A percentile compares a stretch with the other conserved stretches of the same genome.
phyloP scores from a whole-genome alignment of 2,888 invertebrate genomes.

The Malthinus seriepunctatus region DNA sequence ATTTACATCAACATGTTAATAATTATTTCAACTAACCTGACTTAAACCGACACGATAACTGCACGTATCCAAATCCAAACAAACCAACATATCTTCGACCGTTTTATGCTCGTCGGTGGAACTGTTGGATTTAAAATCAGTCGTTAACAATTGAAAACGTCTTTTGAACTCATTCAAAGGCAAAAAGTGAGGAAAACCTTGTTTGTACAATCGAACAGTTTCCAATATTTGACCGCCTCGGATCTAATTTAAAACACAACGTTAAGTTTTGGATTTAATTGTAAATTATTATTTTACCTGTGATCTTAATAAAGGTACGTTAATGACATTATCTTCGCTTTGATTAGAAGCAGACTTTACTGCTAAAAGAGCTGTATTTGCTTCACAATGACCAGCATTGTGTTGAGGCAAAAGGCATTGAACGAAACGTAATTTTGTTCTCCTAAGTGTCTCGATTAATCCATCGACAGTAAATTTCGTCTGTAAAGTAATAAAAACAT shows the following conservation, averaged over 20 bases:
- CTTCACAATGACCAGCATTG: constrained; percentile 69
- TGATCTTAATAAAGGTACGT: constrained; percentile 84
- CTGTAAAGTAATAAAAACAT: constrained; percentile 53
- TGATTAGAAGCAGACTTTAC: constrained; percentile 53
- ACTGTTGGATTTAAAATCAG: constrained; percentile 52
- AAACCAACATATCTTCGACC: constrained; percentile 82
- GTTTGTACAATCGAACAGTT: constrained; percentile 85
- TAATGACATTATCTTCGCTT: constrained; percentile 62
- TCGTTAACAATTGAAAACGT: constrained; percentile 70
- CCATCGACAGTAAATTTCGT: constrained; percentile 78
- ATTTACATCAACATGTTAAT: too few species aligned
- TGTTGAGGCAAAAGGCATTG: constrained; percentile 83
- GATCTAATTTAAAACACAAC: constrained; percentile 61
- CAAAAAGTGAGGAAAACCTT: constrained; percentile 92
- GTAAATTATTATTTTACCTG: constrained; percentile 62
- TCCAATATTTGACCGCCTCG: constrained; percentile 90
- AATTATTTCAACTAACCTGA: constrained; percentile 76
- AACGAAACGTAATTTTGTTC: constrained; percentile 87
- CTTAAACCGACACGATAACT: constrained; percentile 89
- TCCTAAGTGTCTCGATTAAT: constrained; percentile 84
- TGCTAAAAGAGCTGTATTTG: constrained; percentile 55
- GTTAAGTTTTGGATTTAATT: constrained; percentile 3
- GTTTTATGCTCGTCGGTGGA: constrained; percentile 63
- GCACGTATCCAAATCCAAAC: constrained; percentile 81
- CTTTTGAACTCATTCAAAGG: constrained; percentile 87